phyloP scores from a whole-genome alignment of 1,140 invertebrate species.

The Oncopodura yosiiana region DNA sequence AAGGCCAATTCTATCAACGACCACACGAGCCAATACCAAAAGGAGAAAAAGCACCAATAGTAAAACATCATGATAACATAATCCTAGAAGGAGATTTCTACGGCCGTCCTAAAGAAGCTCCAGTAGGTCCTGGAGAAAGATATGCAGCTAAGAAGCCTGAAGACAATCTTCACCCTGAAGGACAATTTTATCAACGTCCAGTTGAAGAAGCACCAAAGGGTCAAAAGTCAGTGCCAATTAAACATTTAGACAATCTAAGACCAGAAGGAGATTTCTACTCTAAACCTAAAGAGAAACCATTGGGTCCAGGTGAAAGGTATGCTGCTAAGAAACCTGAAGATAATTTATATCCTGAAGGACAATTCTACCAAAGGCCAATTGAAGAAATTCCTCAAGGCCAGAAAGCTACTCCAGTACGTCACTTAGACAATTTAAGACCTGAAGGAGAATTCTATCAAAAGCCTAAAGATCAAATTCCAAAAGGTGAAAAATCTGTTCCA shows the following conservation, averaged over 20 bases:
- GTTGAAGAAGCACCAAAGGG: slow-evolving; percentile 10
- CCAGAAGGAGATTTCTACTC: slow-evolving; percentile 47
- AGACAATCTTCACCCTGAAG: slow-evolving; percentile 36
- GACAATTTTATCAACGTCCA: slow-evolving; percentile 36
- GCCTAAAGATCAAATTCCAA: background rate
- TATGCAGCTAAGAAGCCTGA: slow-evolving; percentile 35
- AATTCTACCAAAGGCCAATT: slow-evolving; percentile 41
- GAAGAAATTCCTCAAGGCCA: slow-evolving; percentile 39
- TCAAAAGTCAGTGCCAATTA: slow-evolving; percentile 12
- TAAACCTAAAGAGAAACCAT: slow-evolving; percentile 13
- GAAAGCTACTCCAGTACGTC: slow-evolving; percentile 41
- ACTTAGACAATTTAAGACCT: slow-evolving; percentile 48
- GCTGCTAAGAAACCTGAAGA: slow-evolving; percentile 37
- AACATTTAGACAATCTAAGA: slow-evolving; percentile 43
- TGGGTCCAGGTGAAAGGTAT: slow-evolving; percentile 34
- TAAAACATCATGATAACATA: slow-evolving; percentile 29
- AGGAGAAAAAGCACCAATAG: slow-evolving; percentile 35
- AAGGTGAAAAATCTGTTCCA: slow-evolving; percentile 6
- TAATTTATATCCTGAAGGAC: slow-evolving; percentile 49
- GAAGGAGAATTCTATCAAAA: slow-evolving; percentile 36
- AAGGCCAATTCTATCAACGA: slow-evolving; percentile 38
- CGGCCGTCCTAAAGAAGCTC: slow-evolving; percentile 14
- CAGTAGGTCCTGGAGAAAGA: slow-evolving; percentile 44
- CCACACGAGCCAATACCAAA: slow-evolving; percentile 26
- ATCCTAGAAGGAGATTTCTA: slow-evolving; percentile 37